These are phyloP conservation scores for Chrysolina oricalcia DNA, from an alignment of 2,888 invertebrate genomes.

Conservation along the genomic window DNA sequence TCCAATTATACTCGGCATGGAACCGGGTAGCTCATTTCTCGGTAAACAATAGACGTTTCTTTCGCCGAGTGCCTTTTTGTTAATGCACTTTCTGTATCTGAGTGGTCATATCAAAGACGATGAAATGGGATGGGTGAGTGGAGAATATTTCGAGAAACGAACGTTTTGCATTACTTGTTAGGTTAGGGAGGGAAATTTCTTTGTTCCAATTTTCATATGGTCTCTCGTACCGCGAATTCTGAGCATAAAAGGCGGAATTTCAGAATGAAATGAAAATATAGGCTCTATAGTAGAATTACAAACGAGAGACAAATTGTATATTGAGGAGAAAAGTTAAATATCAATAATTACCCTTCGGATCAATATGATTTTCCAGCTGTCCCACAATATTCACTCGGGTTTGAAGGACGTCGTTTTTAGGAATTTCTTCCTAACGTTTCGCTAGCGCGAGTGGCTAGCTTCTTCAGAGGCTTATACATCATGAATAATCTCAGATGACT, in stretches of 20 bases:
- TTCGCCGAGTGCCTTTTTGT: conserved; percentile 35
- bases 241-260: neutral
- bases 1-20: conserved; percentile 49
- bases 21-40: conserved; percentile 52
- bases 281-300: too few species aligned
- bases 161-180: neutral
- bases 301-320: too few species aligned
- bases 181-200: neutral
- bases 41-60: conserved; percentile 51
- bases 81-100: conserved; percentile 49
- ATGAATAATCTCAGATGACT: too few species aligned
- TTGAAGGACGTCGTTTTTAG: too few species aligned
- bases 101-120: conserved; percentile 48
- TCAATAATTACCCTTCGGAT: too few species aligned
- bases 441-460: too few species aligned
- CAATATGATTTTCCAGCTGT: too few species aligned
- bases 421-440: too few species aligned
- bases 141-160: neutral
- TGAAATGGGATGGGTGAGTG: neutral
- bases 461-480: too few species aligned
- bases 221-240: neutral
- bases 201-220: conserved; percentile 9
- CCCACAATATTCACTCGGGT: too few species aligned
- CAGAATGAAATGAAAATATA: neutral
- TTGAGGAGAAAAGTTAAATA: too few species aligned